Base-by-base conservation (phyloP, 1,140 invertebrate species). In the Plutomurus gul region DNA sequence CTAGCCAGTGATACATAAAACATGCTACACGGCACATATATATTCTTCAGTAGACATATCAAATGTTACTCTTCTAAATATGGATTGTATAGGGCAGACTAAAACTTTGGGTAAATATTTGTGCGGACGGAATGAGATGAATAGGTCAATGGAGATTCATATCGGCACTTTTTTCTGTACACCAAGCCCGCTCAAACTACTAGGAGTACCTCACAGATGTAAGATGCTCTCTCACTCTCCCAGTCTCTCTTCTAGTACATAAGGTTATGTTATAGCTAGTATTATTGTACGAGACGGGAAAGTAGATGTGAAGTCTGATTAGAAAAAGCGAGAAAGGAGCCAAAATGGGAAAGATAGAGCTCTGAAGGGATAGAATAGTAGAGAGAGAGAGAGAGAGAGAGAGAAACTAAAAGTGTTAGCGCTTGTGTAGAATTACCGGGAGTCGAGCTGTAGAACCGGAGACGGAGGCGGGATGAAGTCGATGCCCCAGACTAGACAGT, bases 401-500 rank as follows among this genome's bases (percentile, higher is more conserved):
- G 51, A 30, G 51, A 65, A 65, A 65, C 27, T 36, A n/a, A n/a
- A 65, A 65, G 27, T 65, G 56, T 65, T 36, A 36, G 56, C 56
- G 56, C 56, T 65, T 65, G 56, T 33, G 56, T 65, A 65, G 56
- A 65, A 27, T 65, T 33, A 30, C 56, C 56, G 27, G 56, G 51
- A 65, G 56, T 73, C 70, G 37, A 46, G 70, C 70, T 73, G 70
- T 56, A 39, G 36, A 60, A 51, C 33, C 36, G 25, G 47, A 36
- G 76, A 72, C 36, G 37, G 20, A 70, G 40, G 40, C 37, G 43
- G 70, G 76, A 78, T 43, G 60, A 36, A 78, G 76, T 78, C 76
- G 76, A 47, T 78, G 76, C 40, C 76, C 76, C 60, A 78, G 56
- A 39, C 70, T 46, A 78, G 76, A 78, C 76, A 49, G 76, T 72